Conservation (phyloP, 2,888 invertebrate species). For the Ophion ellenae region DNA sequence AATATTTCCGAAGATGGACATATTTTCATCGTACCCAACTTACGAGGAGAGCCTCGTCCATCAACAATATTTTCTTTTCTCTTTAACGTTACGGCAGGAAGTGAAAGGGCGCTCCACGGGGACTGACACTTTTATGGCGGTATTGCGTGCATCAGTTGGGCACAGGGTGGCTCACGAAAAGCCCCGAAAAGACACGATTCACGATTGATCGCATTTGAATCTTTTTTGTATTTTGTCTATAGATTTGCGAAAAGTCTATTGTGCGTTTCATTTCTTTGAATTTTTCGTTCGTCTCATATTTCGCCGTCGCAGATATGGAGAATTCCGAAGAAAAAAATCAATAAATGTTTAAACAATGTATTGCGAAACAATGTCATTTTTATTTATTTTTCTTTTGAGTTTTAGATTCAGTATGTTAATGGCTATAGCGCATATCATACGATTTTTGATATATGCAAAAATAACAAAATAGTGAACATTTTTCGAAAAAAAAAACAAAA, state of each 20-base stretch:
- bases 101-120: conserved; percentile 40
- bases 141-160: conserved; percentile 59
- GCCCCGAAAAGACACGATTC: neutral
- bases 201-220: conserved; percentile 16
- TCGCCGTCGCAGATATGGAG: neutral
- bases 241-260: neutral
- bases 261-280: too few species aligned
- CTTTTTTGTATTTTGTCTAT: neutral
- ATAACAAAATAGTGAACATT: too few species aligned
- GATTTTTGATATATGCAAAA: too few species aligned
- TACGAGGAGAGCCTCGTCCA: conserved; percentile 6
- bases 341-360: too few species aligned
- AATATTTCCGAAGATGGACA: conserved; percentile 9
- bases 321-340: too few species aligned
- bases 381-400: too few species aligned
- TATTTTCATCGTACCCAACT: conserved; percentile 3
- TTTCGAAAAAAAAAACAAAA: too few species aligned
- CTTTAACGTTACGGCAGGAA: conserved; percentile 40
- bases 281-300: too few species aligned
- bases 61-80: conserved; percentile 11
- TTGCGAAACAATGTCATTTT: too few species aligned
- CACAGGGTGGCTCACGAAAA: conserved; percentile 1
- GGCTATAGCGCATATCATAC: too few species aligned
- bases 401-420: too few species aligned
- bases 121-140: conserved; percentile 65